Percentiles rank a stretch among this genome's conserved stretches.
Conservation (phyloP, 2,113 vertebrate species). For the Nannospalax galili region DNA sequence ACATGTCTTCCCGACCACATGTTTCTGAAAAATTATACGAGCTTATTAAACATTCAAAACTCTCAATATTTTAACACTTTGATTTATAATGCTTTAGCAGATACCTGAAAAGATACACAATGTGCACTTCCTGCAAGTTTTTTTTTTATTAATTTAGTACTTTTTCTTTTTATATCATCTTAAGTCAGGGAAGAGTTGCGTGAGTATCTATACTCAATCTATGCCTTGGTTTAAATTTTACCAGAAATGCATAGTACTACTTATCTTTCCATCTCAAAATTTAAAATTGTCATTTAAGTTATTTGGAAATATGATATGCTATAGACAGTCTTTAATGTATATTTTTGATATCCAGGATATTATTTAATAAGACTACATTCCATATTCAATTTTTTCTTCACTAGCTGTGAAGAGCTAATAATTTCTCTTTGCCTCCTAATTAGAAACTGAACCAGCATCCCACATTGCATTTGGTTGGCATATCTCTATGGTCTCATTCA, state of each 20-base stretch:
- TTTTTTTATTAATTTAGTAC: not conserved
- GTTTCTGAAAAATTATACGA: constrained; percentile 61
- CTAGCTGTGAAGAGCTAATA: not conserved
- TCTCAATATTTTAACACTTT: not conserved
- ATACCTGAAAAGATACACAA: not conserved
- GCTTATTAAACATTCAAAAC: constrained; percentile 62
- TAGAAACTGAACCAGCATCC: not conserved
- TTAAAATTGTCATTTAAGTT: not conserved
- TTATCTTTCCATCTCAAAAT: not conserved
- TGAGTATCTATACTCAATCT: not conserved
- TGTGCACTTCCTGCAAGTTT: not conserved
- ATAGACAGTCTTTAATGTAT: not conserved
- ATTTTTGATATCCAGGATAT: not conserved
- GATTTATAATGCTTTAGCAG: not conserved
- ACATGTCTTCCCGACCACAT: constrained; percentile 48
- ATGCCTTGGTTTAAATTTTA: not conserved
- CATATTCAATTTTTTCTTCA: not conserved
- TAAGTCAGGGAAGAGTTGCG: not conserved
- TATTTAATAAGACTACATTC: not conserved
- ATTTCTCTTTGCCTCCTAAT: not conserved
- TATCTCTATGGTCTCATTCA: not conserved
- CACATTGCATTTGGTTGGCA: not conserved
- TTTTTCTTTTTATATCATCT: not conserved
- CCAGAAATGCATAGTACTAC: not conserved
- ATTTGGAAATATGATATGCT: not conserved